Conservation (phyloP, 2,113 vertebrate species). For the Rafetus swinhoei region DNA sequence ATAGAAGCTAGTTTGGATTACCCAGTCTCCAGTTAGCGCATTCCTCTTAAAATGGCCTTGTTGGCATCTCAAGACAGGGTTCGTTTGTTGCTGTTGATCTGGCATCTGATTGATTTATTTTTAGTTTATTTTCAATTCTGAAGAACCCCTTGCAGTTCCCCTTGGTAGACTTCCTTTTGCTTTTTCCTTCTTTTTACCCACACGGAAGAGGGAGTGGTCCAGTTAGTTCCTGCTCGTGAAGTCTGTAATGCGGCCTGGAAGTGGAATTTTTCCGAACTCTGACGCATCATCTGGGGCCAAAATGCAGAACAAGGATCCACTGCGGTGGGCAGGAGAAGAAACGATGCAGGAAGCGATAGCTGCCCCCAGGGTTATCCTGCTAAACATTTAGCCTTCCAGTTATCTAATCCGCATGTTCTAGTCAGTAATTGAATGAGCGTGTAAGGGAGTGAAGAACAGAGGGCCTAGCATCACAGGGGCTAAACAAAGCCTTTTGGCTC, state of each 20-base stretch:
- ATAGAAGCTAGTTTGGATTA: background rate
- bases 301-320: slow-evolving; percentile 24
- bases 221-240: background rate
- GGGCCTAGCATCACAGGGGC: too few species aligned
- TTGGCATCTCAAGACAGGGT: background rate
- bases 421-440: background rate
- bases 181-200: slow-evolving; percentile 24
- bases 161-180: slow-evolving; percentile 32
- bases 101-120: background rate
- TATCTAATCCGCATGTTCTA: background rate
- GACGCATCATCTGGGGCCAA: background rate
- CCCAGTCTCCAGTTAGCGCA: background rate
- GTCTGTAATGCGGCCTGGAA: background rate
- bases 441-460: too few species aligned
- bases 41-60: background rate
- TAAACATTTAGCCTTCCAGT: background rate
- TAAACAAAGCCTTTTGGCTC: too few species aligned
- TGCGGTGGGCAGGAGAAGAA: background rate
- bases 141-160: slow-evolving; percentile 31
- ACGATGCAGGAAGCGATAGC: background rate
- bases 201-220: slow-evolving; percentile 1
- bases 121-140: background rate
- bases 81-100: background rate
- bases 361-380: background rate
- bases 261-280: background rate